Base-by-base conservation (phyloP, 2,113 vertebrate genomes). In the Beaufortia kweichowensis region DNA sequence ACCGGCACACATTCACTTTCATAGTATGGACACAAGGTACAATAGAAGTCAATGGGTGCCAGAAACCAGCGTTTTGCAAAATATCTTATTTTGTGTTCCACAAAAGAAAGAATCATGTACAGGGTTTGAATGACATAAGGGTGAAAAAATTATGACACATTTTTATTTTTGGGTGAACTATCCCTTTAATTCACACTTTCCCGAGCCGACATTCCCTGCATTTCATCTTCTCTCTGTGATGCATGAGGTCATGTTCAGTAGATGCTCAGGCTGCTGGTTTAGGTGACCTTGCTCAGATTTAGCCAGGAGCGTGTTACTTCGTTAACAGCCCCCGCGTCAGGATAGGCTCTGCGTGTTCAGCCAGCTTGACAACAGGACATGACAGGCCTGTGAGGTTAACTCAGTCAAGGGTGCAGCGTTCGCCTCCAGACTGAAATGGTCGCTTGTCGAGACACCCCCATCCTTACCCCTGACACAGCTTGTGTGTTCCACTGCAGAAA, bases 361-460 rank as follows among this genome's bases (percentile, higher is more conserved):
- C 85, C 88, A 87, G 88, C 88, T 88, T 65, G 81, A 90, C 87
- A 90, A 92, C 88, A 81, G 83, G 86, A 91, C 86, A 76, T 88
- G 89, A 90, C 90, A 87, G 78, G 86, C 87, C 87, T 86, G 82
- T 81, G 82, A 86, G 91, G 89, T 88, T 89, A 87, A 87, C 82
- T 79, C 88, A 83, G 89, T 86, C 87, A 84, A 84, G 67, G 78
- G 81, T 48, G 68, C 82, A 63, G 77, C 81, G 76, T 72, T 86
- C 76, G 88, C 84, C 81, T 85, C 83, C 73, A 81, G 84, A 53
- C 48, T 53, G 48, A 2, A 86, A 81, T 83, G 57, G 85, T 80
- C 82, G 79, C 83, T 80, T 80, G 80, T 84, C 43, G 60, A 82
- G 61, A 79, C 67, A 69, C 69, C 82, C 29, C 60, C 53, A 50